Percentiles rank a stretch among this genome's conserved stretches.
Evolutionary conservation across 2,113 vertebrate species (phyloP).

Genomic region (Cyanoderma ruficeps): DNA sequence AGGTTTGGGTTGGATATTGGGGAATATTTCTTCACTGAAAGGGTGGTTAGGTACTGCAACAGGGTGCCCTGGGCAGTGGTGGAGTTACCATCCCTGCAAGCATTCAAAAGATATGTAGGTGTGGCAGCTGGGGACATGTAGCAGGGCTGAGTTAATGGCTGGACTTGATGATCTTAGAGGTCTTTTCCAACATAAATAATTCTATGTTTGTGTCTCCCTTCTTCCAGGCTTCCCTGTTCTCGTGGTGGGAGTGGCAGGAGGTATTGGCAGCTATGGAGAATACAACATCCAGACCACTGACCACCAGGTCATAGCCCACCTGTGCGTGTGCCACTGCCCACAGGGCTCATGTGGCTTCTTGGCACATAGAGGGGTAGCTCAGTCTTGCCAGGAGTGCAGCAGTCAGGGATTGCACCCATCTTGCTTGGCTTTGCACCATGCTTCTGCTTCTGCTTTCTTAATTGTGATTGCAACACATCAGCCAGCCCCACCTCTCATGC

Average conservation of each 20-base stretch:
- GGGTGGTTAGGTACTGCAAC: not conserved
- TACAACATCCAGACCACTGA: not conserved
- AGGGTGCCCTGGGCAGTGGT: not conserved
- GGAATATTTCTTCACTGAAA: not conserved
- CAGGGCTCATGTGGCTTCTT: not conserved
- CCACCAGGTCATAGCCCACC: not conserved
- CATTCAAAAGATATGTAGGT: not conserved
- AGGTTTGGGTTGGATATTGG: not conserved
- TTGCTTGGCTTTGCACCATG: rapidly evolving
- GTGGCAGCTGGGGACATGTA: not conserved
- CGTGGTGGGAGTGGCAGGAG: slow-evolving; percentile 44
- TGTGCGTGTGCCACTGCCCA: slow-evolving; percentile 38
- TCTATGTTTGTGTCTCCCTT: not conserved
- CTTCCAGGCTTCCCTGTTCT: slow-evolving; percentile 65
- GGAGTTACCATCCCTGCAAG: not conserved
- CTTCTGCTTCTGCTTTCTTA: not conserved
- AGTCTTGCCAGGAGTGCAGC: rapidly evolving
- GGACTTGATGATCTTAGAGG: not conserved
- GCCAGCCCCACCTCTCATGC: not conserved
- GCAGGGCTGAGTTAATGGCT: not conserved
- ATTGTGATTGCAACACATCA: not conserved
- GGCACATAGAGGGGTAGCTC: not conserved
- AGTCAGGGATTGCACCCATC: not conserved
- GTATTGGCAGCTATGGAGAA: slow-evolving; percentile 51
- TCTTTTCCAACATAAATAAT: not conserved